Conservation (phyloP, 1,140 invertebrate genomes). For the Nomia melanderi region DNA sequence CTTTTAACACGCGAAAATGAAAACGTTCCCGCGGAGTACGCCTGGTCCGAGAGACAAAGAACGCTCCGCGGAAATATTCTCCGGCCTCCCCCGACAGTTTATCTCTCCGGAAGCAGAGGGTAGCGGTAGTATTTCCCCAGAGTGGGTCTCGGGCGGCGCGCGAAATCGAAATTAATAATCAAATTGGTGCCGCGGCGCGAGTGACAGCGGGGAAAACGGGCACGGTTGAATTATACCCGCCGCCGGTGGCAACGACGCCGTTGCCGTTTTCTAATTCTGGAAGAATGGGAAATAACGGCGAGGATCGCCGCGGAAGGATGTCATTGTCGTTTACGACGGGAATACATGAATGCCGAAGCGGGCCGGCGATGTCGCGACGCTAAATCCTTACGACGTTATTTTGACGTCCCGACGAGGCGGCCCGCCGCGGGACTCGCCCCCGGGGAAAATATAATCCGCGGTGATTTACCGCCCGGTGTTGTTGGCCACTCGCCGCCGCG, state of each 20-base stretch:
- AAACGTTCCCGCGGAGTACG: background rate
- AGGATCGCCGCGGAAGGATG: constrained; percentile 2
- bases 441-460: constrained; percentile 47
- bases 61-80: background rate
- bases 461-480: constrained; percentile 56
- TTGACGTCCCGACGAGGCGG: constrained; percentile 48
- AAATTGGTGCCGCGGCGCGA: constrained; percentile 30
- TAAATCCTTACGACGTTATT: constrained; percentile 55
- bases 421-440: background rate
- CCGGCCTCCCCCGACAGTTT: background rate
- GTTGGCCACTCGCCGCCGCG: background rate
- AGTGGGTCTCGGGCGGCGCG: background rate
- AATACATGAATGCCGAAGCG: constrained; percentile 44
- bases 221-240: constrained; percentile 10
- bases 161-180: constrained; percentile 37
- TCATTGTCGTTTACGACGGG: constrained; percentile 57
- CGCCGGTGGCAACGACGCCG: background rate
- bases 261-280: constrained; percentile 29
- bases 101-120: background rate
- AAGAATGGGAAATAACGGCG: constrained; percentile 48
- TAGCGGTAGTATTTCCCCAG: background rate
- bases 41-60: background rate
- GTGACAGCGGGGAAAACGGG: background rate
- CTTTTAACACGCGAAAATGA: background rate
- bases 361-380: constrained; percentile 34